Conservation (phyloP, 2,113 vertebrate genomes). For the Pangasianodon hypophthalmus region DNA sequence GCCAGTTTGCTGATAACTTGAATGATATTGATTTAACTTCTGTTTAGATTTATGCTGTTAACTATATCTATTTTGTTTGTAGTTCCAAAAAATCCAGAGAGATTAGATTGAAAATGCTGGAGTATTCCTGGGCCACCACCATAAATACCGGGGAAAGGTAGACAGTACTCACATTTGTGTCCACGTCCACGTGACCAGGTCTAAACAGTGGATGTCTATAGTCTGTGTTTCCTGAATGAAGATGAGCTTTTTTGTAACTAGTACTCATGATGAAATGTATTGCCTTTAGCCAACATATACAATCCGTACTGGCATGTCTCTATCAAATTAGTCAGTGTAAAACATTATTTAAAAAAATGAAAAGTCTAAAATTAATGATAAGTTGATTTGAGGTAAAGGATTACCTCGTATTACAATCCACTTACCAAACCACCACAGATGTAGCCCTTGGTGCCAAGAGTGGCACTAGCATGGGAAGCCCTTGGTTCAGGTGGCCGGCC, state of each 20-base stretch:
- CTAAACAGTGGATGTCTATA: slow-evolving; percentile 89
- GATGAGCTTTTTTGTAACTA: slow-evolving; percentile 22
- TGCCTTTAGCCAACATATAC: neutral
- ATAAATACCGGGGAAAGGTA: neutral
- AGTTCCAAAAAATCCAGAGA: neutral
- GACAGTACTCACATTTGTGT: slow-evolving; percentile 79
- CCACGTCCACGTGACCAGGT: slow-evolving; percentile 92
- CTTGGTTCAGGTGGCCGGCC: slow-evolving; percentile 64
- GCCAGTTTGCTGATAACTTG: neutral
- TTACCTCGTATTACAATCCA: slow-evolving; percentile 36
- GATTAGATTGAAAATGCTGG: neutral
- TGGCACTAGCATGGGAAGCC: slow-evolving; percentile 67
- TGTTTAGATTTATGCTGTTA: neutral
- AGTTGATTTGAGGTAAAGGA: neutral
- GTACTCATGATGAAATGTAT: neutral
- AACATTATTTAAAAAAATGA: neutral
- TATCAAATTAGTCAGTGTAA: neutral
- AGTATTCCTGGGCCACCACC: neutral
- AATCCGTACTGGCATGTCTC: neutral
- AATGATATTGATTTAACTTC: neutral
- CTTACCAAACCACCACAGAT: slow-evolving; percentile 91
- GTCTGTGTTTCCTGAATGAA: slow-evolving; percentile 81
- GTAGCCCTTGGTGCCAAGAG: slow-evolving; percentile 88
- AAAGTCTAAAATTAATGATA: neutral
- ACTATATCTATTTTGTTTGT: neutral